Evolutionary conservation across 2,113 vertebrate species (phyloP), one percentile per base, ranked within the genome.

Genomic region (Coryphaenoides rupestris): DNA sequence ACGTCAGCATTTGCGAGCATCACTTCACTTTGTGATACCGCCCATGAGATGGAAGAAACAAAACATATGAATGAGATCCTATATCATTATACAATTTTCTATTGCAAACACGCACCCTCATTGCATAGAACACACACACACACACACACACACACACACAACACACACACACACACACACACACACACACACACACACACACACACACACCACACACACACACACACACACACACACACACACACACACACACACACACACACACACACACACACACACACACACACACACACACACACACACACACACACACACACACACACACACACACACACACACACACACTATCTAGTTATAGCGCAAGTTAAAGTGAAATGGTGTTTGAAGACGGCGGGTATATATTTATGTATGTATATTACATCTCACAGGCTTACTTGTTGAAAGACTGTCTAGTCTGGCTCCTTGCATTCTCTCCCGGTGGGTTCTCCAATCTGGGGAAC

Each of bases 371-470:
- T 40, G 33, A 40, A 40, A 40, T 53, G 52, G 19, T 54, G 52
- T 19, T 21, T 54, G n/a, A n/a, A n/a, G n/a, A n/a, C n/a, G n/a
- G 16, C 9, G 5, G 33, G 13, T 40, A 40, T 40, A 40, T 40
- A 40, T 40, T 40, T 40, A 12, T 40, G 6, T 33, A 33, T 33
- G 28, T 33, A 52, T 2, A 52, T 33, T 72, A n/a, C n/a, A n/a
- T n/a, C n/a, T n/a, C n/a, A n/a, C n/a, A n/a, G 58, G 46, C 88
- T 84, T 69, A 92, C 90, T 71, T 89, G 82, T 91, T 87, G 76
- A 92, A 92, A 55, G 81, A 73, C 54, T 87, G 87, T 55, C 88
- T 86, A 0, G 19, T 86, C 22, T 73, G 80, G 68, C 89, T 86
- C 59, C n/a, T 60, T 55, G 69, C 79, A 9, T 33, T 72, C 6